Percentiles rank a stretch among this genome's conserved stretches.
These are phyloP conservation scores for Psephotus haematonotus DNA, from an alignment of 2,113 vertebrate genomes.

Conservation along the genomic window DNA sequence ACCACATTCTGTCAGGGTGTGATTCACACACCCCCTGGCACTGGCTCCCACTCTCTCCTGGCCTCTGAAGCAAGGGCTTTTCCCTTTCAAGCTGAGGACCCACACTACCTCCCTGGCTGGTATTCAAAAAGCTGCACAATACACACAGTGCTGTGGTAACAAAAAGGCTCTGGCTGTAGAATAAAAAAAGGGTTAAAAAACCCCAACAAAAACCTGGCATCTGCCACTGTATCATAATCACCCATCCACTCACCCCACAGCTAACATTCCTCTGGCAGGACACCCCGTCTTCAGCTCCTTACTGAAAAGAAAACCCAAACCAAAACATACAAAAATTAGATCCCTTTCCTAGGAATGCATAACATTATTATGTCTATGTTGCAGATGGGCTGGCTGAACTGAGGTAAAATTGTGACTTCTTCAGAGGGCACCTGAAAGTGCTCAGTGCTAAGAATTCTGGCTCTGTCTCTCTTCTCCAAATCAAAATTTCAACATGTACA, in stretches of 20 bases:
- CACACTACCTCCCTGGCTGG: neutral
- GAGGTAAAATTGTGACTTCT: neutral
- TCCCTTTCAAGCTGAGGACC: neutral
- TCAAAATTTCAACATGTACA: neutral
- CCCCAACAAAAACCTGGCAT: neutral
- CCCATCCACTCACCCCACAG: neutral
- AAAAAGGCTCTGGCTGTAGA: neutral
- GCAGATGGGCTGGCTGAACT: neutral
- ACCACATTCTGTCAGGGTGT: neutral
- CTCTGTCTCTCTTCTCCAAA: neutral
- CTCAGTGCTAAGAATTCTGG: neutral
- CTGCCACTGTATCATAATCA: conserved; percentile 8
- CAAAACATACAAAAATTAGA: neutral
- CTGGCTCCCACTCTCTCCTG: neutral
- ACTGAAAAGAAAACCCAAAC: neutral
- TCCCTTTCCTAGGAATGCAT: neutral
- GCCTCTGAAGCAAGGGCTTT: neutral
- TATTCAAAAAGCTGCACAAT: neutral
- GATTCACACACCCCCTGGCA: rapidly evolving
- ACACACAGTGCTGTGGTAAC: neutral
- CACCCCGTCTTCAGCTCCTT: conserved; percentile 10
- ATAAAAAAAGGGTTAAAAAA: neutral
- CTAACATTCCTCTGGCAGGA: conserved; percentile 39
- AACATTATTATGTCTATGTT: neutral
- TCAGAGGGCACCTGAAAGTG: neutral